phyloP scores from a whole-genome alignment of 2,113 vertebrate genomes.

The Sitta europaea region DNA sequence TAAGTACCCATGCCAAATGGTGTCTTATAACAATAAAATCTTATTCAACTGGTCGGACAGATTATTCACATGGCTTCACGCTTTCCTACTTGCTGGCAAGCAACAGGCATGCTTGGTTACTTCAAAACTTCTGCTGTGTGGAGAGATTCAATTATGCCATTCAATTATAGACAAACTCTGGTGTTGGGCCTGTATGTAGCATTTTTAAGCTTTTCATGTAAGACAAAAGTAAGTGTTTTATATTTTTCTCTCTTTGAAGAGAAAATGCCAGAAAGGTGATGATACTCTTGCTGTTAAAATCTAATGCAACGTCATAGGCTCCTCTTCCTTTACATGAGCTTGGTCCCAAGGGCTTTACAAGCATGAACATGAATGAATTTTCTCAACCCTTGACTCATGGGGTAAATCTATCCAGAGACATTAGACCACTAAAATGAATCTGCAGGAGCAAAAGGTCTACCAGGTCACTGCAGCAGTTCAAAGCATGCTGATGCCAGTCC shows the following conservation, averaged over 20 bases:
- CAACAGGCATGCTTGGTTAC: not conserved
- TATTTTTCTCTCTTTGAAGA: not conserved
- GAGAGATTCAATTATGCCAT: not conserved
- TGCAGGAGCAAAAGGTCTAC: constrained; percentile 8
- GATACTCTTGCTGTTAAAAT: constrained; percentile 1
- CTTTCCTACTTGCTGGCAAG: not conserved
- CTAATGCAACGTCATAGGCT: not conserved
- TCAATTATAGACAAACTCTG: not conserved
- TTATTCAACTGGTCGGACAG: not conserved
- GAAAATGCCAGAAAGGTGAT: not conserved
- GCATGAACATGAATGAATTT: constrained; percentile 24
- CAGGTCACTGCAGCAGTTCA: not conserved
- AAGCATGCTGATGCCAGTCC: not conserved
- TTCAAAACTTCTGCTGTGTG: not conserved
- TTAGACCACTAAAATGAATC: constrained; percentile 10
- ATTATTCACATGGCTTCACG: not conserved
- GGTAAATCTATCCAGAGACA: not conserved
- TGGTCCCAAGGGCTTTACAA: not conserved
- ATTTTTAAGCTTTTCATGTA: not conserved
- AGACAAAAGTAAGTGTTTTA: not conserved
- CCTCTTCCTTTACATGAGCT: not conserved
- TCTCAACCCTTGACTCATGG: not conserved
- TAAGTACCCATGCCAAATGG: not conserved
- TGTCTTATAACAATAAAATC: not conserved
- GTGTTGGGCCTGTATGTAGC: not conserved